These are phyloP conservation scores for Plectrocnemia conspersa DNA, from an alignment of 1,140 invertebrate species.

Conservation along the genomic window DNA sequence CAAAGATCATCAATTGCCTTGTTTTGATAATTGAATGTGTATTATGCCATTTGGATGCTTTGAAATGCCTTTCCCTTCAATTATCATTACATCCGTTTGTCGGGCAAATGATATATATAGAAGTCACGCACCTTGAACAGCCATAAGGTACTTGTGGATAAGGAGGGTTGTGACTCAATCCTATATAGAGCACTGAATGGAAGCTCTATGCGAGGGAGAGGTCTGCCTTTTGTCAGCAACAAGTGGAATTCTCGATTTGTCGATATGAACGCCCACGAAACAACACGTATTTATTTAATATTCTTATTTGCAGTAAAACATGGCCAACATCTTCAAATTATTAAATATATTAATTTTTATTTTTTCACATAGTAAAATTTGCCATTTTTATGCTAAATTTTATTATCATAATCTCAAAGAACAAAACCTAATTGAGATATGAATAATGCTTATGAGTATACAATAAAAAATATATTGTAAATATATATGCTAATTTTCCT, in stretches of 20 bases:
- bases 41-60: conserved; percentile 23
- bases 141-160: conserved; percentile 6
- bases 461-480: too few relatives aligned
- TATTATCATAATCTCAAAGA: too few relatives aligned
- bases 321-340: neutral
- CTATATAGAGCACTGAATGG: neutral
- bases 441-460: too few relatives aligned
- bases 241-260: conserved; percentile 25
- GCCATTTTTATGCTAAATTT: too few relatives aligned
- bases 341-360: conserved; percentile 4
- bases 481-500: too few relatives aligned
- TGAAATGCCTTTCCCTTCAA: conserved; percentile 24
- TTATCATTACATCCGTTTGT: conserved; percentile 36
- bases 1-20: too few relatives aligned
- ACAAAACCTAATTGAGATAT: too few relatives aligned
- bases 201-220: conserved; percentile 11
- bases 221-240: conserved; percentile 31
- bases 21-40: conserved; percentile 21
- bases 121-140: conserved; percentile 28
- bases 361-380: too few relatives aligned
- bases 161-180: conserved; percentile 17
- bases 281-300: conserved; percentile 6
- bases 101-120: conserved; percentile 27
- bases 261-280: conserved; percentile 12
- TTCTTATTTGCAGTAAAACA: too few relatives aligned